Percentiles rank a stretch among this genome's conserved stretches.
These are phyloP conservation scores for Plotosus lineatus DNA, from an alignment of 2,113 vertebrate species.

Conservation along the genomic window DNA sequence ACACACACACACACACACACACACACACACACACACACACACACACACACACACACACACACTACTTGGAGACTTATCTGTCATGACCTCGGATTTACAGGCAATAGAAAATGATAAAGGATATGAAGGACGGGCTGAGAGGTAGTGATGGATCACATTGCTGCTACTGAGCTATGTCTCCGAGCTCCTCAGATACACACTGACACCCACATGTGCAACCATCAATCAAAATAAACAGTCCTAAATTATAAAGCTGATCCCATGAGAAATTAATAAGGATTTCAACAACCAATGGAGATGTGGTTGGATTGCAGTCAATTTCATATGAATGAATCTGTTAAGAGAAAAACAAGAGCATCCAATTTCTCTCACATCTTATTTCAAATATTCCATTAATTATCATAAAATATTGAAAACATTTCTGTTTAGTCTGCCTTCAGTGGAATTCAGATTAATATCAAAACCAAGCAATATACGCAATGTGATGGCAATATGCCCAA, in stretches of 20 bases:
- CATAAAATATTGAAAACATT: neutral
- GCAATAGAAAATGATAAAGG: slow-evolving; percentile 58
- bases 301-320: neutral
- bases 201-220: slow-evolving; percentile 25
- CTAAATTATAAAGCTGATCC: neutral
- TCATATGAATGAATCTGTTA: neutral
- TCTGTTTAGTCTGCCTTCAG: slow-evolving; percentile 5
- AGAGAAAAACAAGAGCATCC: neutral
- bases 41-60: slow-evolving; percentile 27
- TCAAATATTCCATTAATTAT: neutral
- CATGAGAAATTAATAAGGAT: neutral
- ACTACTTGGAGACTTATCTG: slow-evolving; percentile 50
- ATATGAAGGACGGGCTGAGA: slow-evolving; percentile 47
- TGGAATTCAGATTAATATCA: neutral
- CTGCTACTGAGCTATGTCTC: slow-evolving; percentile 46
- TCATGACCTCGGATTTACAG: slow-evolving; percentile 57
- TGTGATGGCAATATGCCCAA: neutral
- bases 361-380: neutral
- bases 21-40: slow-evolving; percentile 12
- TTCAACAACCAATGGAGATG: neutral
- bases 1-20: slow-evolving; percentile 17
- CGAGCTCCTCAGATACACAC: slow-evolving; percentile 29
- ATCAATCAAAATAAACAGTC: slow-evolving; percentile 45
- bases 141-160: slow-evolving; percentile 41
- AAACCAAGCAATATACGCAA: neutral